A percentile compares a stretch with the other conserved stretches of the same genome.
Evolutionary conservation across 2,113 vertebrate genomes (phyloP).

Genomic region (Oryzias melastigma): DNA sequence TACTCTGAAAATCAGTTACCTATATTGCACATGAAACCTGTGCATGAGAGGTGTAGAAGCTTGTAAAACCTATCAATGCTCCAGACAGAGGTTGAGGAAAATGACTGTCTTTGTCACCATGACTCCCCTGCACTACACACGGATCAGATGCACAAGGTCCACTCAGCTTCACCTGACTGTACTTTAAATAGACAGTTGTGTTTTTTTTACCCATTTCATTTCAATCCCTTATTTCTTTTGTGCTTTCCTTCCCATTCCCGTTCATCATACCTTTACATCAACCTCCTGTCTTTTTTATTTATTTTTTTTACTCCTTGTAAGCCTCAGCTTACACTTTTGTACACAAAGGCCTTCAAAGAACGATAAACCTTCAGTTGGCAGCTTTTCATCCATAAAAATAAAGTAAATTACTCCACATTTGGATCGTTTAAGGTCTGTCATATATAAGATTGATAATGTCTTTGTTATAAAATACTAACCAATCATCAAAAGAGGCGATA

Average conservation of each 20-base stretch:
- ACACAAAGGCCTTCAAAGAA: not conserved
- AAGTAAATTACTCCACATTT: too few species aligned
- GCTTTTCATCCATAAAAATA: slow-evolving; percentile 36
- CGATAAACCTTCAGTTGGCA: not conserved
- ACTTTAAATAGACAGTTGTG: slow-evolving; percentile 48
- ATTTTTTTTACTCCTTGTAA: slow-evolving; percentile 34
- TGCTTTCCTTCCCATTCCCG: not conserved
- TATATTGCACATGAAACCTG: slow-evolving; percentile 34
- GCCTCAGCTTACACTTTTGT: slow-evolving; percentile 22
- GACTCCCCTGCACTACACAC: slow-evolving; percentile 60
- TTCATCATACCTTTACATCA: slow-evolving; percentile 1
- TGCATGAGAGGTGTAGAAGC: slow-evolving; percentile 34
- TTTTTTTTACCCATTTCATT: slow-evolving; percentile 8
- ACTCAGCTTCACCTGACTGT: slow-evolving; percentile 52
- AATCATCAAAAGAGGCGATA: slow-evolving; percentile 51
- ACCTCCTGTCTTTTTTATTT: slow-evolving; percentile 2
- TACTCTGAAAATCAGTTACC: slow-evolving; percentile 43
- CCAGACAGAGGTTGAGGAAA: slow-evolving; percentile 64
- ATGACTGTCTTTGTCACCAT: slow-evolving; percentile 70
- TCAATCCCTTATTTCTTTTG: slow-evolving; percentile 6
- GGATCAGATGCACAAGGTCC: slow-evolving; percentile 49
- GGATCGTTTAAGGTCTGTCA: slow-evolving; percentile 13
- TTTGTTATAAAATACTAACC: slow-evolving; percentile 50
- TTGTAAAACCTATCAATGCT: slow-evolving; percentile 63
- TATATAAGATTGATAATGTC: slow-evolving; percentile 27